Evolutionary conservation across 1,140 invertebrate genomes (phyloP), one percentile per base, ranked within the genome.

Genomic region (Eurytemora carolleeae): DNA sequence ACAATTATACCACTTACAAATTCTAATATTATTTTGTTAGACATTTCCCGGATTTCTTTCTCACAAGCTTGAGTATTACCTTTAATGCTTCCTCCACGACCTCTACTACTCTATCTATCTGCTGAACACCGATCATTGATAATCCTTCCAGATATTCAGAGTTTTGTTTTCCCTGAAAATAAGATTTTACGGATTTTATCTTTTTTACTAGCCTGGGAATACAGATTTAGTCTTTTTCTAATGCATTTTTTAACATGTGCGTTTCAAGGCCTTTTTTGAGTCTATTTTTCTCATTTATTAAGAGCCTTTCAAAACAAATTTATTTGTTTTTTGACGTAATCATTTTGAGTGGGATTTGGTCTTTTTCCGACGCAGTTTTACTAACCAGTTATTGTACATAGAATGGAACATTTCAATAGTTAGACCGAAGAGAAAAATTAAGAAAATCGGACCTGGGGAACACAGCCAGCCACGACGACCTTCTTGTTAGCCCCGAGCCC

Each of bases 81-180:
- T 94, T 95, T 0, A 97, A 71, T 0, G 92, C 93, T 76, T 97
- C 92, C 70, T 97, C 93, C 0, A 98, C 91, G n/a, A 97, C 91
- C 75, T 96, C 91, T 0, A 96, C 85, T n/a, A 98, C 87, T 66
- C 91, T 77, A 70, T 98, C 93, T 66, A 98, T 98, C 74, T 98
- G 94, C 68, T 97, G 91, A 0, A 97, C 92, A 7, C 95, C 95
- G 44, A 98, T 85, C 0, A 97, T 80, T 69, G 91, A 93, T 0
- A 96, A 72, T 0, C 86, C 87, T 70, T 83, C 75, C 0, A 91
- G 70, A 67, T 85, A 90, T 1, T 72, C 71, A 17, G 66, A 63
- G 21, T 66, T 65, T 16, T 70, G 69, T 21, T 69, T 67, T 61
- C 69, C 69, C 65, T 55, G 17, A 12, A 64, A 58, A 61, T 3